These are phyloP conservation scores for Schizopygopsis pylzovi DNA, from an alignment of 2,797 vertebrate species.

Conservation along the genomic window DNA sequence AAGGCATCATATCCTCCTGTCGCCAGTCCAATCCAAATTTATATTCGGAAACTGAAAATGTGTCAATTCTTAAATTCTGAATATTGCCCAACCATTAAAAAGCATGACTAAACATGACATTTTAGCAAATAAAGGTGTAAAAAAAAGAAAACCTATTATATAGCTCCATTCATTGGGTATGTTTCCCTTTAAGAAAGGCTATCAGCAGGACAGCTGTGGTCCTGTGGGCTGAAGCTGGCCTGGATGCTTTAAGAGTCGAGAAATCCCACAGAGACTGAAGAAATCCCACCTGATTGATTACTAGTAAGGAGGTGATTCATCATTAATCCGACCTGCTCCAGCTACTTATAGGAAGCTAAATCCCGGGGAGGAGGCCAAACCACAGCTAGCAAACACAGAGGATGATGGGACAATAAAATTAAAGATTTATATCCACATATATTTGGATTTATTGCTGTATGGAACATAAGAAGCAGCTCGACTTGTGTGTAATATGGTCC, in stretches of 20 bases:
- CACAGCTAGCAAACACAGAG: conserved; percentile 49
- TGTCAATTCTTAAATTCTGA: not conserved
- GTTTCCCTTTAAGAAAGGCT: conserved; percentile 22
- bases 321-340: conserved; percentile 68
- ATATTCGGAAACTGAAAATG: not conserved
- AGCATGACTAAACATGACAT: too few relatives aligned
- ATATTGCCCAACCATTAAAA: not conserved
- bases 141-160: not conserved
- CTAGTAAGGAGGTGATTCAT: conserved; percentile 75
- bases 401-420: conserved; percentile 50
- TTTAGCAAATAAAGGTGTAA: too few relatives aligned
- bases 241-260: conserved; percentile 40
- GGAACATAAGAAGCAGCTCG: conserved; percentile 17
- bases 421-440: conserved; percentile 43
- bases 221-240: conserved; percentile 33
- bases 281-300: conserved; percentile 77
- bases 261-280: conserved; percentile 49
- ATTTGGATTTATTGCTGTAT: conserved; percentile 37
- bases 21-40: not conserved
- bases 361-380: conserved; percentile 47
- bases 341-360: conserved; percentile 58
- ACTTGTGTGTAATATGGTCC: conserved; percentile 42
- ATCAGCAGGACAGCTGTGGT: conserved; percentile 37
- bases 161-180: not conserved
- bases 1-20: too few relatives aligned